Percentiles rank a stretch among this genome's conserved stretches.
phyloP scores from a whole-genome alignment of 2,888 invertebrate genomes.

The Ornithoptera priamus region DNA sequence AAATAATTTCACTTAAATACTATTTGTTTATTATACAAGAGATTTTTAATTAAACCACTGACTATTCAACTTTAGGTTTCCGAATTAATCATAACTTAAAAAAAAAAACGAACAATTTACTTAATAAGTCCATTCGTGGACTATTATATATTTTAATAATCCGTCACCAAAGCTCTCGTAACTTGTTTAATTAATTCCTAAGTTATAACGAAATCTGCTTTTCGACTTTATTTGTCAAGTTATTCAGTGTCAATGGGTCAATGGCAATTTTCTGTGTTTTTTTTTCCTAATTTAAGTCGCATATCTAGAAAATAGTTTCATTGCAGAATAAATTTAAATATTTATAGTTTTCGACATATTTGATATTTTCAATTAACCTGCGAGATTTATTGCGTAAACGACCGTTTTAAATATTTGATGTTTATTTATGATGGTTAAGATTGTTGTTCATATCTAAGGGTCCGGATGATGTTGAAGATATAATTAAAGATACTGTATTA shows the following conservation, averaged over 20 bases:
- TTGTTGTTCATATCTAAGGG: neutral
- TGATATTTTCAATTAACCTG: neutral
- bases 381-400: neutral
- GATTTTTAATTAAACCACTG: too few species aligned
- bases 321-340: neutral
- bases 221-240: constrained; percentile 7
- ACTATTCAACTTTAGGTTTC: too few species aligned
- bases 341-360: neutral
- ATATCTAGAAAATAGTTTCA: neutral
- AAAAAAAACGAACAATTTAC: constrained; percentile 1
- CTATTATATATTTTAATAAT: constrained; percentile 5
- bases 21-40: too few species aligned
- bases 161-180: neutral
- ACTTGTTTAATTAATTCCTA: neutral
- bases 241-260: constrained; percentile 19
- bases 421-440: neutral
- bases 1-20: too few species aligned
- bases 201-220: constrained; percentile 15
- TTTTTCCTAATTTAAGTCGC: neutral
- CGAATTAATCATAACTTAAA: neutral
- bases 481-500: too few species aligned
- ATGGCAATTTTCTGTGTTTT: constrained; percentile 1
- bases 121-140: constrained; percentile 6
- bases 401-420: neutral
- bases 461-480: neutral